phyloP scores from a whole-genome alignment of 2,888 invertebrate species.

The Idaea aversata region DNA sequence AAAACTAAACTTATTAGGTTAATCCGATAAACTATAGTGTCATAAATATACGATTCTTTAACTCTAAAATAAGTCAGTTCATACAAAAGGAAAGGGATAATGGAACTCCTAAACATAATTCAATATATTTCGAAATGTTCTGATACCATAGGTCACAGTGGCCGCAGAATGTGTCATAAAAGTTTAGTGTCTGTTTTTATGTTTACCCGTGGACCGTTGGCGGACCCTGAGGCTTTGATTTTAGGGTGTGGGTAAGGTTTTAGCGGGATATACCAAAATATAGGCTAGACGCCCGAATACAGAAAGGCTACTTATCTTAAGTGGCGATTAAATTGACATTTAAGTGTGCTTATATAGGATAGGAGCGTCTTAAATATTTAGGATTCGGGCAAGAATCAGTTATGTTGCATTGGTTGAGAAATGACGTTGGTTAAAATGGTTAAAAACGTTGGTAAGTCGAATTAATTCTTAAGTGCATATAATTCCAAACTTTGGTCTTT shows the following conservation, averaged over 20 bases:
- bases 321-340: too few relatives aligned
- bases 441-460: too few relatives aligned
- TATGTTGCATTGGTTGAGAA: too few relatives aligned
- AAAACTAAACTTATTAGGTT: background rate
- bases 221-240: conserved; percentile 56
- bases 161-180: conserved; percentile 60
- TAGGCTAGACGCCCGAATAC: background rate
- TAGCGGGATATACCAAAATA: conserved; percentile 13
- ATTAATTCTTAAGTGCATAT: too few relatives aligned
- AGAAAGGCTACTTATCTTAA: too few relatives aligned
- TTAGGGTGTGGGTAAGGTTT: conserved; percentile 38
- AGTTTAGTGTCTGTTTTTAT: conserved; percentile 73
- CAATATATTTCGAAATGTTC: background rate
- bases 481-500: too few relatives aligned
- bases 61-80: background rate
- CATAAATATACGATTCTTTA: background rate
- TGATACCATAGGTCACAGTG: conserved; percentile 58
- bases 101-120: background rate
- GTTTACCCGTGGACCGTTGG: conserved; percentile 72
- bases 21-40: background rate
- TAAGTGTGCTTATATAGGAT: too few relatives aligned
- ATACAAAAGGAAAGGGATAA: background rate
- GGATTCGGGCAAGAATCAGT: too few relatives aligned
- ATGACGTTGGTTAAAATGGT: too few relatives aligned
- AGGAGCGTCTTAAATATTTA: too few relatives aligned